Base-by-base conservation (phyloP, 2,888 invertebrate species). In the Hydropsyche betteni region DNA sequence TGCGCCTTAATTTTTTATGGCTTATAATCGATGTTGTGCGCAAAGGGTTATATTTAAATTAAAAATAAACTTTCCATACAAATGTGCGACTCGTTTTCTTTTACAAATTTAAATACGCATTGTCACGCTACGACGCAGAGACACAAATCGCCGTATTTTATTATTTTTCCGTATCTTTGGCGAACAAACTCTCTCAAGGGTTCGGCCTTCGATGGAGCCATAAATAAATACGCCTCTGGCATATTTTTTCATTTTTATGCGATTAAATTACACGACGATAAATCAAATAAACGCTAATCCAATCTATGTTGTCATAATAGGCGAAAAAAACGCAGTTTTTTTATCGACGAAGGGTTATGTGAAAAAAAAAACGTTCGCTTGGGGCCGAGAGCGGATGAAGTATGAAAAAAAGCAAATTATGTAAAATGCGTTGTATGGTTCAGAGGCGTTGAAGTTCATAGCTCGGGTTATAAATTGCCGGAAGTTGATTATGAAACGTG, bases 1-100 rank as follows among this genome's bases (percentile, higher is more conserved):
- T 79, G 79, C 78, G 80, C 79, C 77, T 80, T 79, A 79, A 77
- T 77, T 77, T 77, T 79, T 77, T 78, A 77, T 76, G 73, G 75
- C 77, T 73, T 58, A 72, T 79, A 78, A 76, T 79, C 75, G 78
- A 78, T 78, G 78, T 76, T 77, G 74, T 74, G 61, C 58, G 72
- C 76, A 76, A 78, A 70, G 76, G 78, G 78, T 76, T 78, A 69
- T 50, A 69, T 50, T 74, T 71, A 53, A 76, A 78, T 74, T 74
- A 76, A 77, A 78, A 78, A 70, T 74, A 36, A 75, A 69, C 58
- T 58, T 75, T 50, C 34, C 69, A 58, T 72, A 72, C 72, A 72
- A 72, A 72, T 72, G 72, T 72, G 72, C 55, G 33, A 72, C 72
- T 72, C 55, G 72, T 72, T 70, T 74, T 69, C 69, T 74, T 44